Evolutionary conservation across 1,140 invertebrate species (phyloP).

Genomic region (Halyomorpha halys): DNA sequence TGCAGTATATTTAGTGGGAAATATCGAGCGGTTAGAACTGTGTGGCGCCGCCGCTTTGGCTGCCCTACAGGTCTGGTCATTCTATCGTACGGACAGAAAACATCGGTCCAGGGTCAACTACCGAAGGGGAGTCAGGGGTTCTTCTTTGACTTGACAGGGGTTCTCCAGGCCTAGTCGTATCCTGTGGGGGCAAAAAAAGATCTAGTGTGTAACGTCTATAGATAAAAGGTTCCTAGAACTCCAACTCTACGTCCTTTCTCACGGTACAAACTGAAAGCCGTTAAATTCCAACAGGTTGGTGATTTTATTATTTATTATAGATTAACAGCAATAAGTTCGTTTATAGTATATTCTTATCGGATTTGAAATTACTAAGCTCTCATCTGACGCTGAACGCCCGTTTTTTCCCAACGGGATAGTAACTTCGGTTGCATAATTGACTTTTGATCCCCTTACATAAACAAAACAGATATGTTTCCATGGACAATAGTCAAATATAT

Average conservation of each 20-base stretch:
- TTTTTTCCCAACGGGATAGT: too few relatives aligned
- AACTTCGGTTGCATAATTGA: too few relatives aligned
- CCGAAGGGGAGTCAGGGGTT: neutral
- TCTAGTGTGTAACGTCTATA: neutral
- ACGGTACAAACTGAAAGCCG: neutral
- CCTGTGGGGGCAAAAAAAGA: neutral
- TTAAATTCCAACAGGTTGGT: neutral
- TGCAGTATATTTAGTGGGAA: too few relatives aligned
- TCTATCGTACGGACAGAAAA: neutral
- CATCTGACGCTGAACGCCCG: too few relatives aligned
- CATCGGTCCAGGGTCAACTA: neutral
- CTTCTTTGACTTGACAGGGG: too few relatives aligned
- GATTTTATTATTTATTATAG: too few relatives aligned
- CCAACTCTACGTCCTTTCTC: neutral
- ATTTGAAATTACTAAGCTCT: too few relatives aligned
- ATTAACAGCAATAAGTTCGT: too few relatives aligned
- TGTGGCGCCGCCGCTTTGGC: conserved; percentile 2
- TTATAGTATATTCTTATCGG: too few relatives aligned
- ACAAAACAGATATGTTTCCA: too few relatives aligned
- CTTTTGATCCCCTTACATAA: too few relatives aligned
- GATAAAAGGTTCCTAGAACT: neutral
- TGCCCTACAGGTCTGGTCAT: neutral
- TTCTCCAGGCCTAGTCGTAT: neutral
- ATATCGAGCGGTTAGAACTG: neutral
- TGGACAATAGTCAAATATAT: too few relatives aligned